Evolutionary conservation across 1,140 invertebrate species (phyloP).

Genomic region (Hycleus cichorii): DNA sequence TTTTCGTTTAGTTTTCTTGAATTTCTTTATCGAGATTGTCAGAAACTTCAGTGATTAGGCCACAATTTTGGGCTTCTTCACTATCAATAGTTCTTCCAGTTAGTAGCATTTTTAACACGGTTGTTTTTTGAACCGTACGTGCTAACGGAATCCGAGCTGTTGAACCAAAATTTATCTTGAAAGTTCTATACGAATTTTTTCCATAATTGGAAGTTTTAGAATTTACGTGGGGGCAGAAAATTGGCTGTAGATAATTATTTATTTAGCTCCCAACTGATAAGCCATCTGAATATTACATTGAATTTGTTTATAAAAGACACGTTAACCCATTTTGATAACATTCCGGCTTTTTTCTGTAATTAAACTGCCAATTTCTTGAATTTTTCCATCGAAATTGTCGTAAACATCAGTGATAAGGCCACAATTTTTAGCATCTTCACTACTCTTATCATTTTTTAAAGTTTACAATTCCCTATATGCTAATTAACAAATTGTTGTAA

Average conservation of each 20-base stretch:
- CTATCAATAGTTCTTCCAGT: constrained; percentile 75
- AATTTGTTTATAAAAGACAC: constrained; percentile 81
- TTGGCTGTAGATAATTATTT: constrained; percentile 62
- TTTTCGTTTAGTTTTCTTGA: constrained; percentile 21
- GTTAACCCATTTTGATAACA: constrained; percentile 80
- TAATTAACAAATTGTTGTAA: too few species aligned
- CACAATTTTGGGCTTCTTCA: constrained; percentile 70
- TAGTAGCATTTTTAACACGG: constrained; percentile 80
- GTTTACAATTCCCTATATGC: too few species aligned
- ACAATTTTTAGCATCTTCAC: constrained; percentile 33
- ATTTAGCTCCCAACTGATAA: constrained; percentile 89
- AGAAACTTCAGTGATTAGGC: constrained; percentile 78
- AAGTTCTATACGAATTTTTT: constrained; percentile 20
- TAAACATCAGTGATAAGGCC: constrained; percentile 82
- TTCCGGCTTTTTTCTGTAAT: constrained; percentile 80
- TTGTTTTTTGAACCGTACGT: constrained; percentile 66
- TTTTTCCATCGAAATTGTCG: constrained; percentile 60
- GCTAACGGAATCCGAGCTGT: constrained; percentile 86
- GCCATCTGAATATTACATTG: constrained; percentile 69
- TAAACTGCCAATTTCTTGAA: constrained; percentile 61
- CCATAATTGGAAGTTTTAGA: background rate
- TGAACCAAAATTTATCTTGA: constrained; percentile 82
- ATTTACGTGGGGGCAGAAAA: constrained; percentile 91
- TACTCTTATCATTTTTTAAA: too few species aligned
- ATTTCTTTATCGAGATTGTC: constrained; percentile 64